These are phyloP conservation scores for Cryptotis parvus DNA, from an alignment of 2,113 vertebrate species.

Conservation along the genomic window DNA sequence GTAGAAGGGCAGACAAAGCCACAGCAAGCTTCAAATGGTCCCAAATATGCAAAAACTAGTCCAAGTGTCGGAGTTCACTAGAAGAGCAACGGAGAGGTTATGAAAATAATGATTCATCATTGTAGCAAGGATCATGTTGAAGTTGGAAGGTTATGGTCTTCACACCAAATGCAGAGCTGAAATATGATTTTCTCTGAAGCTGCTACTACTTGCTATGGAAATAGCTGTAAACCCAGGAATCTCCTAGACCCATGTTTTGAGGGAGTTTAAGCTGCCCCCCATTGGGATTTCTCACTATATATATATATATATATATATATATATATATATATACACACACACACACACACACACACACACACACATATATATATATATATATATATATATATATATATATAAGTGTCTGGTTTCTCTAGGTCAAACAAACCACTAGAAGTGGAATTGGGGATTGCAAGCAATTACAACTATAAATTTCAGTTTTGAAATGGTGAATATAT, in stretches of 20 bases:
- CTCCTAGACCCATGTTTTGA: not conserved
- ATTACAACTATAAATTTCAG: not conserved
- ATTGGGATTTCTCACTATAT: not conserved
- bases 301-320: not conserved
- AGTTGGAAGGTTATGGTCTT: constrained; percentile 55
- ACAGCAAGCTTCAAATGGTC: not conserved
- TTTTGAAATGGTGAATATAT: not conserved
- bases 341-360: no score
- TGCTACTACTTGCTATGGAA: not conserved
- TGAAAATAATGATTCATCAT: constrained; percentile 61
- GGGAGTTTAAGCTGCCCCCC: not conserved
- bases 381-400: not conserved
- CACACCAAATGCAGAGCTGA: not conserved
- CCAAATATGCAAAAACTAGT: constrained; percentile 57
- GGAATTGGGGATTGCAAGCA: not conserved
- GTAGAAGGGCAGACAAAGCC: constrained; percentile 28
- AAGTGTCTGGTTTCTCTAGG: not conserved
- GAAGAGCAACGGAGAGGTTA: constrained; percentile 42
- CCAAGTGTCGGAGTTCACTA: constrained; percentile 42
- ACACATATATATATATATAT: no score
- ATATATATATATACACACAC: no score
- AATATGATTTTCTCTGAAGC: constrained; percentile 38
- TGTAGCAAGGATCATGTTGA: not conserved
- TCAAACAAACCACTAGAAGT: constrained; percentile 4
- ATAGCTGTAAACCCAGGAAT: not conserved